A percentile compares a stretch with the other conserved stretches of the same genome.
Evolutionary conservation across 2,797 vertebrate species (phyloP).

Genomic region (Alectoris magna): DNA sequence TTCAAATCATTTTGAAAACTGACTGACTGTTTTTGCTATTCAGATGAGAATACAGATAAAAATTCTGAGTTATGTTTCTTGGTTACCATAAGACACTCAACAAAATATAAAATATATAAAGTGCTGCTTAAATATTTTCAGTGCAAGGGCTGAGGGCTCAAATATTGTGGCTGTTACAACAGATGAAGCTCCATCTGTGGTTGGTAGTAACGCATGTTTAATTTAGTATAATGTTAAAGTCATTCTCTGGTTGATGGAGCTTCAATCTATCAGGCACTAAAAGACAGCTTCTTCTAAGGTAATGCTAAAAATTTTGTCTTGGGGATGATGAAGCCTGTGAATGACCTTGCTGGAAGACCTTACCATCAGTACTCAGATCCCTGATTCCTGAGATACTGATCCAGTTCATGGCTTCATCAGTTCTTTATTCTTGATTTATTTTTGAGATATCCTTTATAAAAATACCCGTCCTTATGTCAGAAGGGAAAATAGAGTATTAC

Average conservation of each 20-base stretch:
- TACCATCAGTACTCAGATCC: background rate
- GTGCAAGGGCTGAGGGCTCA: background rate
- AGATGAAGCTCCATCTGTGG: constrained; percentile 55
- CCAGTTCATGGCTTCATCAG: background rate
- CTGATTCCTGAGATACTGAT: background rate
- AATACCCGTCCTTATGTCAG: background rate
- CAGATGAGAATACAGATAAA: background rate
- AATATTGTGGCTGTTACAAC: constrained; percentile 52
- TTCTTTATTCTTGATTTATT: background rate
- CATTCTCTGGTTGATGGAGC: constrained; percentile 7
- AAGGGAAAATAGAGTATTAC: background rate
- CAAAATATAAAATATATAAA: background rate
- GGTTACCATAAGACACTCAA: background rate
- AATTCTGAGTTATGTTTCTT: background rate
- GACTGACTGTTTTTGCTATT: background rate
- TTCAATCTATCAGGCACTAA: background rate
- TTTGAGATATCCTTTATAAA: background rate
- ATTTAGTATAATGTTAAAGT: constrained; percentile 23
- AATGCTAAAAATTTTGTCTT: background rate
- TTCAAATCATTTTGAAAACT: background rate
- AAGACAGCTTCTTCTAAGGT: background rate
- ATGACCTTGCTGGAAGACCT: background rate
- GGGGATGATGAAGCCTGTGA: background rate
- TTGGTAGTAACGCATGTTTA: constrained; percentile 25
- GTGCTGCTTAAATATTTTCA: constrained; percentile 51